phyloP scores from a whole-genome alignment of 2,797 vertebrate species.

The Moxostoma hubbsi region DNA sequence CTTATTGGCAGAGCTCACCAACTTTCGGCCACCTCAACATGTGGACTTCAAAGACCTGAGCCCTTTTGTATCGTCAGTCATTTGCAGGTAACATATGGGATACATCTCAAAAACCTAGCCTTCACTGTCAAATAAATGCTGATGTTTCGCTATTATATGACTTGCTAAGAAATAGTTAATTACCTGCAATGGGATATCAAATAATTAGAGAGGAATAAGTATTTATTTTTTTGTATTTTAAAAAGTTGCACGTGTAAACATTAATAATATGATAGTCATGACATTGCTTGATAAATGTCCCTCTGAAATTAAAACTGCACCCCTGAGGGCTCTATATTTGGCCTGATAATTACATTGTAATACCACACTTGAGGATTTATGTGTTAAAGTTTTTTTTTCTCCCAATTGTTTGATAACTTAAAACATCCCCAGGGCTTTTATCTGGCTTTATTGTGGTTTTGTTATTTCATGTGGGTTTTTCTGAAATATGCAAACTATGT shows the following conservation, averaged over 20 bases:
- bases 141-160: not conserved
- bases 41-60: conserved; percentile 82
- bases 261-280: not conserved
- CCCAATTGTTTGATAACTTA: too few species aligned
- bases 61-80: conserved; percentile 98
- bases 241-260: conserved; percentile 2
- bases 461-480: conserved; percentile 37
- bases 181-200: not conserved
- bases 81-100: conserved; percentile 83
- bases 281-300: not conserved
- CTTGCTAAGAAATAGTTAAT: not conserved
- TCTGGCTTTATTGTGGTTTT: conserved; percentile 10
- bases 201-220: too few species aligned
- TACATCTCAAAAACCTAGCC: not conserved
- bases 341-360: not conserved
- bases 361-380: not conserved
- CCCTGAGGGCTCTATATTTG: not conserved
- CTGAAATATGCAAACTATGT: conserved; percentile 16
- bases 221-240: too few species aligned
- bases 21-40: conserved; percentile 88
- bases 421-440: conserved; percentile 19
- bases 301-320: too few species aligned
- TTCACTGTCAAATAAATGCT: not conserved
- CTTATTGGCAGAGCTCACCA: conserved; percentile 89
- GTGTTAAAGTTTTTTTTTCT: not conserved